Conservation (phyloP, 2,888 invertebrate genomes). For the Ametastegia equiseti region DNA sequence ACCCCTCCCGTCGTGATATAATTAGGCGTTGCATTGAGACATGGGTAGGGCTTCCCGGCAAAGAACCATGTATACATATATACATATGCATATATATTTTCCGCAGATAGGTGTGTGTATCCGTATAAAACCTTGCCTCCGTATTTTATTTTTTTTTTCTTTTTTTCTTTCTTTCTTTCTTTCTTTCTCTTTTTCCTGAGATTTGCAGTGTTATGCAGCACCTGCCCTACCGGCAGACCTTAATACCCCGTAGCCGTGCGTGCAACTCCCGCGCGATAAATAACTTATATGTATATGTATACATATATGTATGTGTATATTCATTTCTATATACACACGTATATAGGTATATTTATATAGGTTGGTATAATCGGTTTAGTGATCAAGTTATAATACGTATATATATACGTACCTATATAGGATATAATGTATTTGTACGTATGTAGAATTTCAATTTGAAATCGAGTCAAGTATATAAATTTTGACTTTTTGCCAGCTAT, state of each 20-base stretch:
- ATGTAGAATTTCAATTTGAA: too few relatives aligned
- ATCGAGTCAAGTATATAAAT: too few relatives aligned
- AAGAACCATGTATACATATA: background rate
- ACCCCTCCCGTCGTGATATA: background rate
- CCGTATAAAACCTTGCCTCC: background rate
- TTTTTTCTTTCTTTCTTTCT: background rate
- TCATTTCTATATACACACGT: background rate
- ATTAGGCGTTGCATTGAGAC: slow-evolving; percentile 38
- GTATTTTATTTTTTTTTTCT: background rate
- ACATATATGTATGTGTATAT: background rate
- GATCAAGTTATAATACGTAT: too few relatives aligned
- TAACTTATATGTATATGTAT: background rate
- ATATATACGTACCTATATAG: too few relatives aligned
- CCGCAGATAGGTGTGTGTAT: background rate
- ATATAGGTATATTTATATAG: background rate
- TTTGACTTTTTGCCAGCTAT: too few relatives aligned
- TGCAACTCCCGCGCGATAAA: background rate
- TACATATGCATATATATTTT: background rate
- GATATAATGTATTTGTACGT: too few relatives aligned
- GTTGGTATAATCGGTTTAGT: too few relatives aligned
- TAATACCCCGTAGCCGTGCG: background rate
- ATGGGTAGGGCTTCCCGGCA: slow-evolving; percentile 31
- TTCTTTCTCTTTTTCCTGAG: background rate
- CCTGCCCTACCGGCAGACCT: background rate
- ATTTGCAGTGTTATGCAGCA: slow-evolving; percentile 3